A percentile compares a stretch with the other conserved stretches of the same genome.
phyloP scores from a whole-genome alignment of 2,113 vertebrate genomes.

The Xenopus tropicalis region UCB_Xtro_10.0 CM004447.2:162892501-162893000 shows the following conservation, averaged over 20 bases:
- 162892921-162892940: no score
- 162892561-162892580: background rate
- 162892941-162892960: no score
- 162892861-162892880: background rate
- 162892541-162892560: background rate
- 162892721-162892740: no score
- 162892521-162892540: background rate
- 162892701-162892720: background rate
- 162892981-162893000: no score
- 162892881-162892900: background rate
- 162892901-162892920: background rate
- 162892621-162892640: slow-evolving; percentile 7
- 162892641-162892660: background rate
- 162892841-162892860: background rate
- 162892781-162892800: no score
- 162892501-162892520: no score
- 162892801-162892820: background rate
- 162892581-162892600: background rate
- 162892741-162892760: background rate
- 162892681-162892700: background rate
- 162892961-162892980: no score
- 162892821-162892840: background rate
- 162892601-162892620: background rate
- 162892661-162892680: background rate
- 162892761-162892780: background rate